Base-by-base conservation (phyloP, 2,113 vertebrate genomes). In the Megalops atlanticus region DNA sequence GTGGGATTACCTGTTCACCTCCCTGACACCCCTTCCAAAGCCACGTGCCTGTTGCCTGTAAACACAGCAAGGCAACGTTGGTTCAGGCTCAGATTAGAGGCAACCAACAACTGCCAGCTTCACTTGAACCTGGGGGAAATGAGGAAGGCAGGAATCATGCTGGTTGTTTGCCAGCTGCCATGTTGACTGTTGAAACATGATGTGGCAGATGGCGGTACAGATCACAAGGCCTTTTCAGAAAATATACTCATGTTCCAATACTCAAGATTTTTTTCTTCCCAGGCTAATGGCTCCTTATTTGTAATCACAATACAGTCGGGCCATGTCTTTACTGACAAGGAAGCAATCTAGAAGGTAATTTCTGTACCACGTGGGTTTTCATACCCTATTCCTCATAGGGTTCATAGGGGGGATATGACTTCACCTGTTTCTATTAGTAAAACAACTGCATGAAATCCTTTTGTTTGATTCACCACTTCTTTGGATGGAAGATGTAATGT, bases 1-100 rank as follows among this genome's bases (percentile, higher is more conserved):
- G 33, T 38, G 21, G 33, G 69, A 16, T 71, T 71, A 38, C 16
- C 69, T 18, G 69, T 18, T 38, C 14, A 71, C 69, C 69, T 71
- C 36, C 2, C 27, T 33, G 11, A 71, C 2, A 35, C 12, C 69
- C 35, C n/a, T 71, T 71, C 69, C 35, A 71, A 71, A 71, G 16
- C 33, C 72, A 36, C 39, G 40, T 78, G 78, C 41, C 39, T 82
- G 81, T 87, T 87, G 77, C 40, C 84, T 83, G 86, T 87, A 83
- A 87, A 87, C 78, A 87, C 75, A 35, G 45, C 18, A n/a, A 31
- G 58, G 24, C 27, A 11, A 31, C 7, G 33, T 33, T 35, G 14
- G 27, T 71, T 71, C 11, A 11, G 33, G 16, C 16, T 18, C 69
- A 36, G 69, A 38, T 38, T 31, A 21, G 35, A 71, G 35, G 21